Evolutionary conservation across 2,113 vertebrate genomes (phyloP).

Genomic region (Chrysochloris asiatica): DNA sequence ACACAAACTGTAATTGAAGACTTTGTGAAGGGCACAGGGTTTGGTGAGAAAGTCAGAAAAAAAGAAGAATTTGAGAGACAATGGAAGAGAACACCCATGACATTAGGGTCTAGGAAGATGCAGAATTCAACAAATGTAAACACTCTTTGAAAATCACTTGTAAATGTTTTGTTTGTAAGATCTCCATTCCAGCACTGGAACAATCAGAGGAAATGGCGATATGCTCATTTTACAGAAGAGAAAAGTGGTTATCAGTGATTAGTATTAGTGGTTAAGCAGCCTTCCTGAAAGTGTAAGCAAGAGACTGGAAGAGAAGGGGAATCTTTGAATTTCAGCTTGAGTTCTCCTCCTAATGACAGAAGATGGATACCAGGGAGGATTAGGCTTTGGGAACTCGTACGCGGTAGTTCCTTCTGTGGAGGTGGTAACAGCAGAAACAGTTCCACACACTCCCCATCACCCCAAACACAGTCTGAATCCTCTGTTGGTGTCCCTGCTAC

Average conservation of each 20-base stretch:
- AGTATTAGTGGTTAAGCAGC: neutral
- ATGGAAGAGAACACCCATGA: neutral
- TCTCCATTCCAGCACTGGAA: neutral
- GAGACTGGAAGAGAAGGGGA: neutral
- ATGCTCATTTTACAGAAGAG: slow-evolving; percentile 43
- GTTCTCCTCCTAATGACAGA: neutral
- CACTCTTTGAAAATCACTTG: neutral
- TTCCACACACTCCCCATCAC: neutral
- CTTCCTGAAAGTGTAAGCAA: neutral
- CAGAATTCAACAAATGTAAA: neutral
- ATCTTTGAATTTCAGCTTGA: neutral
- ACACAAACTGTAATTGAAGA: neutral
- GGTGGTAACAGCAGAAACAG: neutral
- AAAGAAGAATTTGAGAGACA: neutral
- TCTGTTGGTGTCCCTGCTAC: neutral
- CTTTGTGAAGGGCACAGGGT: neutral
- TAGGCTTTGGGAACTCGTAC: neutral
- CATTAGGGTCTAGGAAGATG: neutral
- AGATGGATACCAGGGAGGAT: no score
- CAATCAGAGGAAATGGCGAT: neutral
- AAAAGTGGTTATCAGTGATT: neutral
- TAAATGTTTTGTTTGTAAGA: slow-evolving; percentile 1
- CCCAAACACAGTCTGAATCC: neutral
- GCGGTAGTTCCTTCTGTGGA: neutral
- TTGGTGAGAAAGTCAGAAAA: neutral